A percentile compares a stretch with the other conserved stretches of the same genome.
These are phyloP conservation scores for Drosophila tropicalis DNA, from an alignment of 1,140 invertebrate genomes.

Conservation along the genomic window DNA sequence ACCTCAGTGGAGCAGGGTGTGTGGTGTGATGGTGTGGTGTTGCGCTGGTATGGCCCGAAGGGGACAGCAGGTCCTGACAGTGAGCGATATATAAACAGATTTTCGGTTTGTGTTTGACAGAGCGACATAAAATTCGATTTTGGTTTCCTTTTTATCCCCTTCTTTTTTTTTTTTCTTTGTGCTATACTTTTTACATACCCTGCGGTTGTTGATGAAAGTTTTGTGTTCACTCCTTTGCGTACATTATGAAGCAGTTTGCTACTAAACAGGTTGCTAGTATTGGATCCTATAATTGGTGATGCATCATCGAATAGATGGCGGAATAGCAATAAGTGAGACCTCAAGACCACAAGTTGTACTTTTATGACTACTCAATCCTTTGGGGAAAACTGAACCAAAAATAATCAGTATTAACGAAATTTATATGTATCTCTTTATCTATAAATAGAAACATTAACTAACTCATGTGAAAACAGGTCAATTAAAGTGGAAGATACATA, in stretches of 20 bases:
- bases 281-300: background rate
- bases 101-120: conserved; percentile 58
- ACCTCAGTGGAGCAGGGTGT: conserved; percentile 32
- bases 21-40: no score
- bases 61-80: conserved; percentile 9
- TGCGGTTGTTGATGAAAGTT: conserved; percentile 15
- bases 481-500: no score
- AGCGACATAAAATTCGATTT: conserved; percentile 57
- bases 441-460: no score
- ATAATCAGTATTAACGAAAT: no score
- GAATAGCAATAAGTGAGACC: no score
- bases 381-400: no score
- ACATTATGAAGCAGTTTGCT: conserved; percentile 1
- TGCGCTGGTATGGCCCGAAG: background rate
- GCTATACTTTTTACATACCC: background rate
- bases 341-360: no score
- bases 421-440: no score
- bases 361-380: no score
- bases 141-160: conserved; percentile 15
- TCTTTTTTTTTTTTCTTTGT: background rate
- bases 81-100: conserved; percentile 69
- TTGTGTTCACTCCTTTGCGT: background rate
- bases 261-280: conserved; percentile 2
- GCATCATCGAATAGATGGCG: no score
- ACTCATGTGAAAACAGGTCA: no score